Conservation (phyloP, 2,113 vertebrate species). For the Abramis brama region DNA sequence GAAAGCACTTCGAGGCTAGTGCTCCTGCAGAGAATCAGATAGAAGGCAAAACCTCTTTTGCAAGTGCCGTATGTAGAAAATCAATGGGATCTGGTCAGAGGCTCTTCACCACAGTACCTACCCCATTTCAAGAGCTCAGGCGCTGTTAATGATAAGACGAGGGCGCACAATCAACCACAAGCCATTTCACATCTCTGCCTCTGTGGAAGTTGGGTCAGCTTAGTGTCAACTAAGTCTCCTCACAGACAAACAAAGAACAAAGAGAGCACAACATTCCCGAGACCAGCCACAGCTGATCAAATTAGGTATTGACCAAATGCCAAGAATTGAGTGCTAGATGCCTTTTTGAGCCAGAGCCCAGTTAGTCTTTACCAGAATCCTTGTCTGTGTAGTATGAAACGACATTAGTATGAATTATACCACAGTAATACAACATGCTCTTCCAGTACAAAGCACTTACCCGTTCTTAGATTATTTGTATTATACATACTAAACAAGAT, state of each 20-base stretch:
- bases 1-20: constrained; percentile 35
- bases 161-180: constrained; percentile 51
- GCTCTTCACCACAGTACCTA: constrained; percentile 54
- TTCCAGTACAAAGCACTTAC: constrained; percentile 6
- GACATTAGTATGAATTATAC: constrained; percentile 26
- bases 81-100: constrained; percentile 55
- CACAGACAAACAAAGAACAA: constrained; percentile 22
- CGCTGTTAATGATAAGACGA: constrained; percentile 39
- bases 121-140: constrained; percentile 38
- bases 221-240: constrained; percentile 30
- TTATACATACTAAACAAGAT: neutral
- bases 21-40: constrained; percentile 44
- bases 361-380: constrained; percentile 35
- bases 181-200: constrained; percentile 42
- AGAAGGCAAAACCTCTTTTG: constrained; percentile 49
- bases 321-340: constrained; percentile 33
- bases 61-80: constrained; percentile 49
- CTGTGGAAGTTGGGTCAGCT: constrained; percentile 47
- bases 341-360: constrained; percentile 31
- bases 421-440: neutral
- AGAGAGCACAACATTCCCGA: neutral
- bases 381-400: constrained; percentile 3
- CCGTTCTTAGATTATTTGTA: constrained; percentile 5
- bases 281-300: constrained; percentile 37
- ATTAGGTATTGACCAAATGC: constrained; percentile 37